A percentile compares a stretch with the other conserved stretches of the same genome.
These are phyloP conservation scores for Rutpela maculata DNA, from an alignment of 2,888 invertebrate species.

Conservation along the genomic window DNA sequence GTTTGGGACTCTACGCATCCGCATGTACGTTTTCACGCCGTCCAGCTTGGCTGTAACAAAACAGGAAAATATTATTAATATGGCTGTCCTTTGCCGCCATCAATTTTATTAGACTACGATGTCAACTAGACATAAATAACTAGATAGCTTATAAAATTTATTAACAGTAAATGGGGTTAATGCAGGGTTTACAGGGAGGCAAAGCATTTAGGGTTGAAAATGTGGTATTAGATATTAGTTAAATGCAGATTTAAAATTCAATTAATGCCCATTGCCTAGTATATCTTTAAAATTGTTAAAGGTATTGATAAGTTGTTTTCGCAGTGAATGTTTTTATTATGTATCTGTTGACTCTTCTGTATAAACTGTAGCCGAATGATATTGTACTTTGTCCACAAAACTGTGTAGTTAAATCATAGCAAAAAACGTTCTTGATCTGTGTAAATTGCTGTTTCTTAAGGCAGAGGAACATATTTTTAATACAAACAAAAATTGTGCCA, in stretches of 20 bases:
- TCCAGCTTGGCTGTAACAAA: constrained; percentile 94
- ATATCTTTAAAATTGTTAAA: not conserved
- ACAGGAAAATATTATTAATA: constrained; percentile 21
- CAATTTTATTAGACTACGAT: constrained; percentile 19
- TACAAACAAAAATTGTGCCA: no score
- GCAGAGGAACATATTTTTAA: no score
- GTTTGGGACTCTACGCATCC: constrained; percentile 95
- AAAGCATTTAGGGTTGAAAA: not conserved
- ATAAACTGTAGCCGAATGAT: no score
- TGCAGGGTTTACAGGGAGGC: constrained; percentile 6
- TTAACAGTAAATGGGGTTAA: constrained; percentile 7
- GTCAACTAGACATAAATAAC: constrained; percentile 20
- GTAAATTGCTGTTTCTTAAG: no score
- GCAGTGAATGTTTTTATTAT: not conserved
- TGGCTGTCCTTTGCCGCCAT: not conserved
- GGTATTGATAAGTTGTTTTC: not conserved
- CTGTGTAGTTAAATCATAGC: no score
- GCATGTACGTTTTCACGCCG: constrained; percentile 99
- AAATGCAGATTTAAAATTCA: not conserved
- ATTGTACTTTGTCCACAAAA: no score
- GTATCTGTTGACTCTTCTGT: no score
- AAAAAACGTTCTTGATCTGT: no score
- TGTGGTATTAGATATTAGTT: not conserved
- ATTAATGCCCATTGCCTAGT: not conserved
- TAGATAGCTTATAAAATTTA: not conserved